Evolutionary conservation across 2,888 invertebrate species (phyloP).

Genomic region (Cantharis rufa): DNA sequence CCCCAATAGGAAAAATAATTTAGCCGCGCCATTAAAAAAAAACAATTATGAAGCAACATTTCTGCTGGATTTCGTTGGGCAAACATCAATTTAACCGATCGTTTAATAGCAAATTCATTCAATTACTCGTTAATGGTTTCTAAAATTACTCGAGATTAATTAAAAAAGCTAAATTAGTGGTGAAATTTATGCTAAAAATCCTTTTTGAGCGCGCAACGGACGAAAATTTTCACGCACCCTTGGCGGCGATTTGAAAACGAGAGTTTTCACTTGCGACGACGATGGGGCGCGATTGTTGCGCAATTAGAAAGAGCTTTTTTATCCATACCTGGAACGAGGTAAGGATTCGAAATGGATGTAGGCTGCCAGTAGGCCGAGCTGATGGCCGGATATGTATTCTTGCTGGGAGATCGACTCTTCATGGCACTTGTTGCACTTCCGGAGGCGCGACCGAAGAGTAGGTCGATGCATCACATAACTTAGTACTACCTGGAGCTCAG

Average conservation of each 20-base stretch:
- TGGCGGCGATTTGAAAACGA: background rate
- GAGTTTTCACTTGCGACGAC: background rate
- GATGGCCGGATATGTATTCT: conserved; percentile 71
- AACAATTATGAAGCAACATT: background rate
- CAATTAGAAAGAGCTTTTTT: conserved; percentile 2
- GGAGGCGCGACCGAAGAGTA: conserved; percentile 30
- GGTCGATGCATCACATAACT: conserved; percentile 31
- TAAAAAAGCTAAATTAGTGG: background rate
- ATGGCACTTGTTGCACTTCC: conserved; percentile 42
- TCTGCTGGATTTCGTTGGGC: background rate
- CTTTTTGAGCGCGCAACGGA: background rate
- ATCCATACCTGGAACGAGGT: conserved; percentile 78
- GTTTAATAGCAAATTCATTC: background rate
- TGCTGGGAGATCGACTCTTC: conserved; percentile 50
- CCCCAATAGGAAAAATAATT: background rate
- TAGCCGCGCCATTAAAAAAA: background rate
- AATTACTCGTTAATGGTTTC: background rate
- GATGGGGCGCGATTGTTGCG: background rate
- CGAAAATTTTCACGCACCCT: background rate
- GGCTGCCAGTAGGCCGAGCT: conserved; percentile 85
- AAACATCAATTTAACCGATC: background rate
- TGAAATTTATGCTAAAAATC: background rate
- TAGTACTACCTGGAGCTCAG: conserved; percentile 17
- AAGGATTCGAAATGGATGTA: conserved; percentile 77
- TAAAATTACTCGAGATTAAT: background rate